Conservation (phyloP, 2,888 invertebrate genomes). For the Villa cingulata region DNA sequence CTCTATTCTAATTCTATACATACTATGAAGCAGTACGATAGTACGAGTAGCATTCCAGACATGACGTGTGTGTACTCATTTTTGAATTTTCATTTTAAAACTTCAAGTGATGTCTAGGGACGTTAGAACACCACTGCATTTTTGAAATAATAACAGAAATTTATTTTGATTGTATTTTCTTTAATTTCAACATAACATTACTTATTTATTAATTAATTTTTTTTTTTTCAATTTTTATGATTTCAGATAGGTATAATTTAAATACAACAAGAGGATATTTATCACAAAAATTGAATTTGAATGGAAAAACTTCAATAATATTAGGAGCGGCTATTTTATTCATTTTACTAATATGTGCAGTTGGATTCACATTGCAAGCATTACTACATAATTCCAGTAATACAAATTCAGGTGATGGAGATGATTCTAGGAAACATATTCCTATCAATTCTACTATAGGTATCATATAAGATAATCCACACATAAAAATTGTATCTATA, state of each 20-base stretch:
- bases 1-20: no score
- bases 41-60: no score
- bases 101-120: no score
- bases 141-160: no score
- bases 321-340: constrained; percentile 1
- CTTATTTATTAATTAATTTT: no score
- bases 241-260: background rate
- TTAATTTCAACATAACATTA: no score
- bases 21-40: no score
- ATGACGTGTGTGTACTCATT: no score
- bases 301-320: background rate
- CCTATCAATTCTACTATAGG: constrained; percentile 38
- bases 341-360: background rate
- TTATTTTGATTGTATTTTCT: no score
- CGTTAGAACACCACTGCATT: no score
- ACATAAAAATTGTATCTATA: no score
- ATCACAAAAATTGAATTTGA: background rate
- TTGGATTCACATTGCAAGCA: constrained; percentile 2
- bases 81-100: no score
- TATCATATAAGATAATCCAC: constrained; percentile 21
- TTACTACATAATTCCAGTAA: background rate
- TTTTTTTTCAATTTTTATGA: background rate
- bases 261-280: background rate
- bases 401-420: constrained; percentile 27
- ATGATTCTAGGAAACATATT: constrained; percentile 34